Evolutionary conservation across 1,140 invertebrate species (phyloP), one percentile per base, ranked within the genome.

Genomic region (Psilanteris sp.): DNA sequence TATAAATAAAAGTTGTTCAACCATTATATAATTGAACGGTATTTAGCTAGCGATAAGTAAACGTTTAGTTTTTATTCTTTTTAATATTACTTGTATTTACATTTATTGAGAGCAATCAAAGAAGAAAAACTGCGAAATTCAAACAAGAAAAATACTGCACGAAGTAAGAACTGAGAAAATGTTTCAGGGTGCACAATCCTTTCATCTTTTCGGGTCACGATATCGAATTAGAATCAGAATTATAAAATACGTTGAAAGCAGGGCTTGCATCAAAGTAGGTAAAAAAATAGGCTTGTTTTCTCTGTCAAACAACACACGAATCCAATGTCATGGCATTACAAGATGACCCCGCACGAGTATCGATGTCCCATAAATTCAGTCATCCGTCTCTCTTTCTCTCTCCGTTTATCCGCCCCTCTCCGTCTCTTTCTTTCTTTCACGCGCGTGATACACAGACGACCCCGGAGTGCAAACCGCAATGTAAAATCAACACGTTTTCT

Each of bases 401-500:
- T n/a, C n/a, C n/a, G n/a, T n/a, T n/a, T n/a, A n/a, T n/a, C n/a
- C n/a, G n/a, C n/a, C n/a, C n/a, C n/a, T n/a, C n/a, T n/a, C n/a
- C n/a, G n/a, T n/a, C n/a, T n/a, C n/a, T n/a, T n/a, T n/a, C n/a
- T n/a, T n/a, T n/a, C n/a, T n/a, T n/a, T n/a, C n/a, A n/a, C n/a
- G n/a, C 61, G 75, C 77, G 70, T 79, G 80, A 79, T 70, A 55
- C 66, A 66, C 39, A 68, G 52, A 74, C 59, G 59, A 74, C 71
- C 64, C 36, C 55, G 46, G 62, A 74, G 61, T 67, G 62, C 61
- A 55, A 32, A 34, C 18, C 31, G 55, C 68, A 55, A 80, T 82
- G 79, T 75, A 80, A 80, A 82, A 82, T 82, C 80, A 79, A 80
- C 80, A 80, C 80, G 79, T 79, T 80, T 80, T 73, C 44, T 52